These are phyloP conservation scores for Heliconius melpomene DNA, from an alignment of 1,140 invertebrate species.

Conservation along the genomic window DNA sequence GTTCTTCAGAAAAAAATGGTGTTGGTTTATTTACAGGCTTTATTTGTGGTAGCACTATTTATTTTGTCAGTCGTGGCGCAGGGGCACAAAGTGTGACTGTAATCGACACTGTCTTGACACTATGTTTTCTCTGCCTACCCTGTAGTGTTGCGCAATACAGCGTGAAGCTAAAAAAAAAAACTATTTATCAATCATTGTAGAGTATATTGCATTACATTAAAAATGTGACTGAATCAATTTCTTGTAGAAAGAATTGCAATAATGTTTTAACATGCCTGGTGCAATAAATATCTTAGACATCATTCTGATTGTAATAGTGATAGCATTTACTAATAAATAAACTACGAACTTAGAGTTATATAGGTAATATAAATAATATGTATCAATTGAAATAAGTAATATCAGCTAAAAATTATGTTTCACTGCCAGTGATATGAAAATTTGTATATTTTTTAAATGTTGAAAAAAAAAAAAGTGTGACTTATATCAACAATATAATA, in stretches of 20 bases:
- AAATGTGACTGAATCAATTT: neutral
- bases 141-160: too few species aligned
- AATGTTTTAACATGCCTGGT: conserved; percentile 18
- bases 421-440: neutral
- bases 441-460: neutral
- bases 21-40: neutral
- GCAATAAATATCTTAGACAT: conserved; percentile 16
- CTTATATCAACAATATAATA: neutral
- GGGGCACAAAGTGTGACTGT: too few species aligned
- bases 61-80: neutral
- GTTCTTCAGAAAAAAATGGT: neutral
- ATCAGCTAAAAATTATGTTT: neutral
- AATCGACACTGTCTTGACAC: too few species aligned
- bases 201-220: neutral
- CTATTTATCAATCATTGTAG: neutral
- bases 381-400: neutral
- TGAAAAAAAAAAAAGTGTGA: neutral
- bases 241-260: neutral
- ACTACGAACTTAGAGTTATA: too few species aligned
- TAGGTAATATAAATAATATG: too few species aligned
- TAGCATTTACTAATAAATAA: conserved; percentile 1
- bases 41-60: neutral
- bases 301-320: neutral
- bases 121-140: too few species aligned
- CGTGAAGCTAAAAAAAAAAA: too few species aligned